These are phyloP conservation scores for Drosophila acutilabella DNA, from an alignment of 2,888 invertebrate species.

Conservation along the genomic window DNA sequence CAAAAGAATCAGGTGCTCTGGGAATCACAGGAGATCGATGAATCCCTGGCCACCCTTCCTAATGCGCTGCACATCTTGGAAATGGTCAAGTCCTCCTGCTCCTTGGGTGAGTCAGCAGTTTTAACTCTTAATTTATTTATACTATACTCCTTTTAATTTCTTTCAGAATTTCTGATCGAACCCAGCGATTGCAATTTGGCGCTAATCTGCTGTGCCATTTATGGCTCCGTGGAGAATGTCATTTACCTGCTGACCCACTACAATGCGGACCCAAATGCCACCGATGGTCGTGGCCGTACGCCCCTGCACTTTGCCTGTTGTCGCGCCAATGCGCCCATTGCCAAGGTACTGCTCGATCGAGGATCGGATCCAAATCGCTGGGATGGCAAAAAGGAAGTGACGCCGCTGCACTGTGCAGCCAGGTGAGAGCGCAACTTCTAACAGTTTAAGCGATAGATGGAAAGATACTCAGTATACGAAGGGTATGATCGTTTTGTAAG, in stretches of 20 bases:
- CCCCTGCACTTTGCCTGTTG: slow-evolving; percentile 92
- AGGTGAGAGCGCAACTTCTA: slow-evolving; percentile 83
- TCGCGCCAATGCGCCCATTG: slow-evolving; percentile 90
- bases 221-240: slow-evolving; percentile 80
- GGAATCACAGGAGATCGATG: slow-evolving; percentile 82
- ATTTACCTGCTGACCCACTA: slow-evolving; percentile 77
- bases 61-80: slow-evolving; percentile 75
- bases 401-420: slow-evolving; percentile 92
- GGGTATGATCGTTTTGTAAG: no score
- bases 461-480: no score
- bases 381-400: slow-evolving; percentile 89
- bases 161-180: slow-evolving; percentile 75
- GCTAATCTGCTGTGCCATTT: slow-evolving; percentile 81
- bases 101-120: slow-evolving; percentile 66
- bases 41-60: slow-evolving; percentile 73
- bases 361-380: slow-evolving; percentile 90
- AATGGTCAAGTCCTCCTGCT: slow-evolving; percentile 78
- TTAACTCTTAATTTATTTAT: not conserved
- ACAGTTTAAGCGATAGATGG: no score
- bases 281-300: slow-evolving; percentile 89
- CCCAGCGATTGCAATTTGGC: slow-evolving; percentile 83
- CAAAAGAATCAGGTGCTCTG: slow-evolving; percentile 82
- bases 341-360: slow-evolving; percentile 89
- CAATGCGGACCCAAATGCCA: slow-evolving; percentile 87
- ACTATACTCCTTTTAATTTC: no score